Evolutionary conservation across 2,113 vertebrate genomes (phyloP).

Genomic region (Micronycteris hirsuta): DNA sequence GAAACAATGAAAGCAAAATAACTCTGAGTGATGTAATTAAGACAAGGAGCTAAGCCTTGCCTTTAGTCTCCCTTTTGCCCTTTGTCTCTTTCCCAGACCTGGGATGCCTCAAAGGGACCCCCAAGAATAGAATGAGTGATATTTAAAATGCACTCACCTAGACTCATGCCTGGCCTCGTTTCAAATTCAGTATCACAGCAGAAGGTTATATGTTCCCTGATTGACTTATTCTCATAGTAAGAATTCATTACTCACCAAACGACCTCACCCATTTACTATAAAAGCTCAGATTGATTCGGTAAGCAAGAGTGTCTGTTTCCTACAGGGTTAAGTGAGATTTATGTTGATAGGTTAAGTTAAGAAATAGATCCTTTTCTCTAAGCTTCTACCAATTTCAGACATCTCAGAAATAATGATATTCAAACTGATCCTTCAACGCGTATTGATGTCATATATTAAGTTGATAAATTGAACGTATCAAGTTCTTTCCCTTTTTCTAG

Average conservation of each 20-base stretch:
- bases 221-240: neutral
- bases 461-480: neutral
- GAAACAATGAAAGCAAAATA: neutral
- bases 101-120: neutral
- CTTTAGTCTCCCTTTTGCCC: neutral
- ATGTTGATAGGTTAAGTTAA: neutral
- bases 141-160: neutral
- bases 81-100: neutral
- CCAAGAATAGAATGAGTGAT: neutral
- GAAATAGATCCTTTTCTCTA: slow-evolving; percentile 33
- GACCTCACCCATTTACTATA: neutral
- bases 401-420: slow-evolving; percentile 12
- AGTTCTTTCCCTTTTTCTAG: neutral
- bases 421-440: neutral
- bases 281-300: slow-evolving; percentile 13
- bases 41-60: neutral
- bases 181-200: neutral
- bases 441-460: slow-evolving; percentile 14
- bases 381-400: neutral
- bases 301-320: neutral
- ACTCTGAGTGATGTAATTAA: neutral
- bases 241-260: neutral
- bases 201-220: neutral
- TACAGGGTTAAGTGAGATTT: slow-evolving; percentile 33
- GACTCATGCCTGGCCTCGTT: slow-evolving; percentile 2